Evolutionary conservation across 2,888 invertebrate genomes (phyloP), one percentile per base, ranked within the genome.

Genomic region (Stenoptilia bipunctidactyla): DNA sequence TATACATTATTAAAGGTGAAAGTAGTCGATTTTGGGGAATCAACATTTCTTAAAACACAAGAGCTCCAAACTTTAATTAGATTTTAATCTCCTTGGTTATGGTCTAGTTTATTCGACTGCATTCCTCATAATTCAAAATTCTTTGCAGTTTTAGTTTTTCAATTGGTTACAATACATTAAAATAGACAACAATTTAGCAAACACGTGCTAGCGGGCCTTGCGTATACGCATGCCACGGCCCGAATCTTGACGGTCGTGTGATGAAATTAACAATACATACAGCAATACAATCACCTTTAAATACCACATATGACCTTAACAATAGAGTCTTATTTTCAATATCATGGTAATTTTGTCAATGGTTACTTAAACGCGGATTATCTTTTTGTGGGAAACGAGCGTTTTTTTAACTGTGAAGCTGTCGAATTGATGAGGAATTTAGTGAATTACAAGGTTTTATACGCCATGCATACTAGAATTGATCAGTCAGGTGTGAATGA

Each of bases 351-450:
- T 25, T 27, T 13, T 38, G 45, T 47, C 45, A 45, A 46, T 50
- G 46, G 49, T 48, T 48, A 47, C 46, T 48, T 52, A 48, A 47
- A 37, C 49, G 44, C 47, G 45, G 46, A 53, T 55, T 54, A 55
- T 47, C 55, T 53, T 52, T 50, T 55, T 61, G 65, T 73, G 75
- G 61, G 73, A 74, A 70, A 61, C 47, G 48, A 45, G 49, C 47
- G 54, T 61, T 62, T 58, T 66, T 49, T 55, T 54, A 56, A 52
- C 56, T 34, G 34, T 34, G 13, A 34, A 58, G 61, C 63, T 65
- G 61, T 13, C 14, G 34, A 14, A 4, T n/a, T 13, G 2, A 4
- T 14, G 9, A 5, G 34, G 34, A 34, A 34, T 34, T 34, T 34
- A 5, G 34, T 30, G 34, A 5, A 12, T 13, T 34, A 8, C 62